Percentiles rank a stretch among this genome's conserved stretches.
Conservation (phyloP, 2,113 vertebrate species). For the Sebastes schlegelii region DNA sequence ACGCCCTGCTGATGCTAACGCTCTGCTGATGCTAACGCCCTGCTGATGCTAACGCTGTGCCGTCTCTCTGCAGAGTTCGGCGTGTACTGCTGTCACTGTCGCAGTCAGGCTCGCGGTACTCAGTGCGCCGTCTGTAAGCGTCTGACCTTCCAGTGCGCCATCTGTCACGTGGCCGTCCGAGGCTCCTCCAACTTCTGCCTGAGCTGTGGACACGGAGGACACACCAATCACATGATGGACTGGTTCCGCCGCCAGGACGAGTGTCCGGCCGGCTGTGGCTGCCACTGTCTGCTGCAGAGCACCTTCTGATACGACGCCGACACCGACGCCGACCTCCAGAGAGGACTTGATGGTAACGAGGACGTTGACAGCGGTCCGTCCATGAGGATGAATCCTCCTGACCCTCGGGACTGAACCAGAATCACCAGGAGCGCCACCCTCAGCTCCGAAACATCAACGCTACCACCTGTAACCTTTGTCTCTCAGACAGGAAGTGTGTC, state of each 20-base stretch:
- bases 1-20: too few species aligned
- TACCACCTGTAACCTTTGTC: too few species aligned
- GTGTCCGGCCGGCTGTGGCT: slow-evolving; percentile 96
- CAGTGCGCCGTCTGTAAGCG: slow-evolving; percentile 96
- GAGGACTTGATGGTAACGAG: too few species aligned
- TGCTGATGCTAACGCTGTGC: background rate
- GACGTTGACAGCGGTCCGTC: too few species aligned
- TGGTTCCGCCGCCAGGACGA: slow-evolving; percentile 97
- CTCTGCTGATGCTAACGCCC: too few species aligned
- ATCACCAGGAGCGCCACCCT: too few species aligned
- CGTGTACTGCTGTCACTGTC: slow-evolving; percentile 96
- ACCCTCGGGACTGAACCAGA: too few species aligned
- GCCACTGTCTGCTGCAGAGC: slow-evolving; percentile 95
- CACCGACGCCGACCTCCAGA: too few species aligned
- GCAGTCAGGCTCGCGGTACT: slow-evolving; percentile 92
- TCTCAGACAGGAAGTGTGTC: too few species aligned
- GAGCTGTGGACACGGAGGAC: slow-evolving; percentile 95
- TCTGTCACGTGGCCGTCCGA: slow-evolving; percentile 96
- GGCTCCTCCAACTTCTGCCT: slow-evolving; percentile 99
- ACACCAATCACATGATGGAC: slow-evolving; percentile 98
- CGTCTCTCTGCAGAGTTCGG: slow-evolving; percentile 88
- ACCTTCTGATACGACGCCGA: slow-evolving; percentile 85
- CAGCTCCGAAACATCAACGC: too few species aligned
- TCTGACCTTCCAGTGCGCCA: slow-evolving; percentile 96
- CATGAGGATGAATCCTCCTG: too few species aligned